Percentiles rank a stretch among this genome's conserved stretches.
Evolutionary conservation across 2,888 invertebrate genomes (phyloP).

Genomic region (Calameuta filiformis): DNA sequence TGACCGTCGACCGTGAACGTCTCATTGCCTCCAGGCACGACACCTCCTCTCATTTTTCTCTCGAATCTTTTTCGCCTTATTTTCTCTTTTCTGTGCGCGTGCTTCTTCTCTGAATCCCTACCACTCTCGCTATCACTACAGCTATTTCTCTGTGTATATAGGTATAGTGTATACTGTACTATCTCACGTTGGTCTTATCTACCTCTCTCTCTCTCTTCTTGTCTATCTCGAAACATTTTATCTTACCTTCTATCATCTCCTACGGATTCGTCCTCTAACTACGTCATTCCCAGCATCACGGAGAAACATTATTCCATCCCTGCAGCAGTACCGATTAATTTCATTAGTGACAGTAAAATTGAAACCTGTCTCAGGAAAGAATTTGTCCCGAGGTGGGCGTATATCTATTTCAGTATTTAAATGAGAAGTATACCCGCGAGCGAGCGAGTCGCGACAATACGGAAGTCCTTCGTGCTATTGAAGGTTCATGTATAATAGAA

Average conservation of each 20-base stretch:
- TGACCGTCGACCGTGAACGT: constrained; percentile 1
- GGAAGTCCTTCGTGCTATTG: not conserved
- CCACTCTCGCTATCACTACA: not conserved
- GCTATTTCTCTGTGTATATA: not conserved
- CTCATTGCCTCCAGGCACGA: constrained; percentile 22
- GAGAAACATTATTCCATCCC: not conserved
- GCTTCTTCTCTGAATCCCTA: constrained; percentile 3
- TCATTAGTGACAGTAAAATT: not conserved
- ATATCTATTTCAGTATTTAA: not conserved
- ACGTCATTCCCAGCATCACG: not conserved
- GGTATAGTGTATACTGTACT: not conserved
- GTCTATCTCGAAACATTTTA: not conserved
- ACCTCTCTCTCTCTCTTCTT: not conserved
- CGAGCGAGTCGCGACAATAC: not conserved
- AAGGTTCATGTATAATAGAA: not conserved
- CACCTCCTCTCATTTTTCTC: constrained; percentile 18
- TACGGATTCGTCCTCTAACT: not conserved
- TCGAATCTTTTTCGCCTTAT: not conserved
- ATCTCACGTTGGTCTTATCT: not conserved
- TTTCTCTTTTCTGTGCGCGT: constrained; percentile 4
- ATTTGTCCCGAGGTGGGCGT: not conserved
- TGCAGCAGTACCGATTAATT: constrained; percentile 8
- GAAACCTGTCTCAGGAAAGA: not conserved
- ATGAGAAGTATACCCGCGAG: not conserved
- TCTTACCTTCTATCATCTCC: not conserved